Base-by-base conservation (phyloP, 2,113 vertebrate species). In the Nyctereutes procyonoides region DNA sequence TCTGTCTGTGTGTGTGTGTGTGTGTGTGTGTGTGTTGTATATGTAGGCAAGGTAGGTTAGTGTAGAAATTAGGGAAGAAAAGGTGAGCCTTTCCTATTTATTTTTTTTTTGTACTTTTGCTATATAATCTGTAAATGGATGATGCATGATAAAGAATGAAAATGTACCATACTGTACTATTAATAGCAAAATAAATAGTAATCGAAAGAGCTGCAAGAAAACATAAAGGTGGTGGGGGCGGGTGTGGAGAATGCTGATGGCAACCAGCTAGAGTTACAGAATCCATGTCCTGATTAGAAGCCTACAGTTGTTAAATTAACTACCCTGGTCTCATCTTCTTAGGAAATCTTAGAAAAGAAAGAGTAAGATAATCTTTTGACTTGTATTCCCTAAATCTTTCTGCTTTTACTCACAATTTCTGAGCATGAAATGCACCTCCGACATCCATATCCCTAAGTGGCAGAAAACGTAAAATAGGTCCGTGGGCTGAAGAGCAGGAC, bases 71-170 rank as follows among this genome's bases (percentile, higher is more conserved):
- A 65, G 55, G 55, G 55, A 74, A 43, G 74, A 80, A 67, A 77
- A 91, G 24, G 38, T 74, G 8, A 80, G 19, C 7, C 71, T 74
- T 88, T 89, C 62, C 83, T 92, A 3, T 71, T 88, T 93, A 4
- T 91, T 95, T 71, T 79, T 92, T 63, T 63, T 94, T 24, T 56
- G 16, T 90, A 35, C 32, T 94, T 97, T 35, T 77, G 63, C 84
- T 92, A 3, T 83, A 17, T 95, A 58, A 89, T 92, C 30, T 94
- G 81, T 80, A 95, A 96, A 92, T 87, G 24, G 69, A 74, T 90
- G 38, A 26, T 58, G 85, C 9, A 20, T 77, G 35, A 30, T 74
- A 67, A 88, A 55, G 48, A 38, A 65, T 79, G 88, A 58, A 80
- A 24, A 88, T 32, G 69, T 24, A 56, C 14, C 63, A 3, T 0